Evolutionary conservation across 2,888 invertebrate species (phyloP), one percentile per base, ranked within the genome.

Genomic region (Papilio gigon): DNA sequence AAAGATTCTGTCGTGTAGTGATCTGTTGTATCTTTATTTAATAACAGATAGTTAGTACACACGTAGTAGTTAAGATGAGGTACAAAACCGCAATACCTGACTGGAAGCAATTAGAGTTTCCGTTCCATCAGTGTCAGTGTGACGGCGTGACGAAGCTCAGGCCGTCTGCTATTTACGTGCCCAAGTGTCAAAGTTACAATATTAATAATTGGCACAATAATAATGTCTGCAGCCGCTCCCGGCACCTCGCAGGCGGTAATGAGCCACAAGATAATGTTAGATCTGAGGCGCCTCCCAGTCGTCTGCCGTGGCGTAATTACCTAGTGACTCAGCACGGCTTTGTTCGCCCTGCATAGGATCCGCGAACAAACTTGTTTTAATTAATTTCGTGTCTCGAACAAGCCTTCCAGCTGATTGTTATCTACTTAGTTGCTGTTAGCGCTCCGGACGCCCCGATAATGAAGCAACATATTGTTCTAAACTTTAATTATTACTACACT

Each of bases 301-400:
- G 85, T 85, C 84, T 86, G 81, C 84, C 78, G 76, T 80, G 87
- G 82, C 86, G 88, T 91, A 92, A 92, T 92, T 90, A 91, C 88
- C 89, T 85, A 86, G 89, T 91, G 92, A 92, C 84, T 92, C 92
- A 90, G 90, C 92, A 85, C 76, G 80, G 89, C 91, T 90, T 92
- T 91, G 90, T 91, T 88, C 88, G 80, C 85, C 87, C 86, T 89
- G 90, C 89, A 91, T 89, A 89, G 89, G 89, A 90, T 90, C 89
- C 89, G 90, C 89, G 89, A 91, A 89, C 92, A 90, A 92, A 92
- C 91, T 92, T 92, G 92, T 92, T 92, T 92, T 92, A 92, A 92
- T 92, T 92, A 92, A 92, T 92, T 92, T 92, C 90, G 89, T 91
- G 91, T 92, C 92, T 90, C 87, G 87, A 89, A 90, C 92, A 92